Evolutionary conservation across 2,888 invertebrate species (phyloP).

Genomic region (Galerucella nymphaeae): DNA sequence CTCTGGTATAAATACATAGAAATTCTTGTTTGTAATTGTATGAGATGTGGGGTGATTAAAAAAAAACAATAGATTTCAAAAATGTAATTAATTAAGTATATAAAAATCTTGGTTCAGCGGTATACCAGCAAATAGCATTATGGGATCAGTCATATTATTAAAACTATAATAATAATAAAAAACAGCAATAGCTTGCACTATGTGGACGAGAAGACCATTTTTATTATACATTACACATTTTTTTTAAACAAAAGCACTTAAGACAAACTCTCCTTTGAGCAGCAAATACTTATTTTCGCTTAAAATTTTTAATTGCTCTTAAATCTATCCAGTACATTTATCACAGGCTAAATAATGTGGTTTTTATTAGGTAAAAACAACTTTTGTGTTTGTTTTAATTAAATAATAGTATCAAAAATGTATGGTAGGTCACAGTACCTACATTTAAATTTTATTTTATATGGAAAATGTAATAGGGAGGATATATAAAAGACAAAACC

Average conservation of each 20-base stretch:
- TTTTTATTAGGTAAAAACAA: background rate
- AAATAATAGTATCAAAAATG: background rate
- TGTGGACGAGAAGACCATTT: constrained; percentile 45
- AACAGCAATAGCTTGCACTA: constrained; percentile 46
- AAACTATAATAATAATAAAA: constrained; percentile 49
- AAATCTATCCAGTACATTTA: constrained; percentile 30
- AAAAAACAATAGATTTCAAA: background rate
- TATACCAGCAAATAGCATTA: constrained; percentile 53
- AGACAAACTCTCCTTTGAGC: constrained; percentile 11
- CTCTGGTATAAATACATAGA: too few species aligned
- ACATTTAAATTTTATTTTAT: too few species aligned
- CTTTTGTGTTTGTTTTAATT: too few species aligned
- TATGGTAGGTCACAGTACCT: background rate
- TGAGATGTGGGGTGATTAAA: background rate
- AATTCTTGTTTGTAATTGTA: background rate
- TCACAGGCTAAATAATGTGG: constrained; percentile 35
- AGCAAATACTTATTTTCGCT: constrained; percentile 21
- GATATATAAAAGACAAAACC: background rate
- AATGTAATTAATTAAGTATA: constrained; percentile 30
- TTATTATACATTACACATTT: constrained; percentile 38
- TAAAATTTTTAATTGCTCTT: constrained; percentile 13
- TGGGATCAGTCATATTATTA: constrained; percentile 53
- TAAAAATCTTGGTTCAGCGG: constrained; percentile 48
- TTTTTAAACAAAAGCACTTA: constrained; percentile 21
- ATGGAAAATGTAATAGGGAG: background rate